A percentile compares a stretch with the other conserved stretches of the same genome.
Conservation (phyloP, 2,113 vertebrate genomes). For the Hemiprocne comata region DNA sequence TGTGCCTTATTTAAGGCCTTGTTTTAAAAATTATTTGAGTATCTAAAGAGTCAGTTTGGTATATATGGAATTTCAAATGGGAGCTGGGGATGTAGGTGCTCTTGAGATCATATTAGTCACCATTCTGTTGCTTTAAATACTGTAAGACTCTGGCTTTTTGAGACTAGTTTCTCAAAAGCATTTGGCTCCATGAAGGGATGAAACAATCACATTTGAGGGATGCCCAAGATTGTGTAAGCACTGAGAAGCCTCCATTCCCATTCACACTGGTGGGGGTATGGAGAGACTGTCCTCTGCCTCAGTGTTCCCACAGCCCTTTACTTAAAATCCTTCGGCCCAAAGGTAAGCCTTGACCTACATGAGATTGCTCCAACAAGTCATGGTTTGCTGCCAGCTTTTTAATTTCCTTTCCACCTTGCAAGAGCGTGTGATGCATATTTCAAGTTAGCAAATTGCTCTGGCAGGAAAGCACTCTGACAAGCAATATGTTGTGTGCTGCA, state of each 20-base stretch:
- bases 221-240: background rate
- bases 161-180: background rate
- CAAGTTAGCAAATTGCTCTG: conserved; percentile 5
- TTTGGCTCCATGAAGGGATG: background rate
- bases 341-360: background rate
- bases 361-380: background rate
- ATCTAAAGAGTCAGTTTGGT: background rate
- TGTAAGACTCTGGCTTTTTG: background rate
- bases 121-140: background rate
- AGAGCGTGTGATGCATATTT: background rate
- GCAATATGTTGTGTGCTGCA: background rate
- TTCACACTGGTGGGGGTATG: background rate
- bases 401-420: background rate
- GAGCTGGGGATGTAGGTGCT: background rate
- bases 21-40: background rate
- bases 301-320: background rate
- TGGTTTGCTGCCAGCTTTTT: background rate
- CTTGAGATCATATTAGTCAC: background rate
- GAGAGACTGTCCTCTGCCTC: background rate
- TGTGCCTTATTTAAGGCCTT: background rate
- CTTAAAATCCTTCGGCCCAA: background rate
- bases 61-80: background rate
- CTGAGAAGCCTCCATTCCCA: background rate
- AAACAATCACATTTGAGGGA: background rate
- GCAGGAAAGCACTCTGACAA: background rate